Evolutionary conservation across 2,113 vertebrate genomes (phyloP), one percentile per base, ranked within the genome.

Genomic region (Pelvicachromis taeniatus): DNA sequence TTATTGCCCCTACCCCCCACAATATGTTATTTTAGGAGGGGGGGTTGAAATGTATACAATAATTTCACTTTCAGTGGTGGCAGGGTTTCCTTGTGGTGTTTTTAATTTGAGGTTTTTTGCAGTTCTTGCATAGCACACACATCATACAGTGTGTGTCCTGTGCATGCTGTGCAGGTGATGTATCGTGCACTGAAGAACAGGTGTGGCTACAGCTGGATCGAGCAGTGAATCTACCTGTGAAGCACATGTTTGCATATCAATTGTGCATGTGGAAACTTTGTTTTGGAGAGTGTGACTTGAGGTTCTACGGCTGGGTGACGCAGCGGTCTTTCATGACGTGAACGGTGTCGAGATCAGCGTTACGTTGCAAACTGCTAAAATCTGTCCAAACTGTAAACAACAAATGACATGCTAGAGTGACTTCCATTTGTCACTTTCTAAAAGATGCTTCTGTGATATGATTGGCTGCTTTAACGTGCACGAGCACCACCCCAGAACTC

Each of bases 1-100:
- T 35, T 10, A 19, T 61, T 61, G 33, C 17, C 21, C 2, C 0
- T n/a, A n/a, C 31, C 31, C 17, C 16, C 17, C 59, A 70, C 2
- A 3, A 2, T 9, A 48, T 70, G 14, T 9, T 0, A 2, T 3
- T 26, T 26, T 26, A 3, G 26, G 26, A 3, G 3, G 26, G 26
- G 26, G 6, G 33, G 3, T 7, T 31, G 29, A 31, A 1, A 63
- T 73, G 4, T 45, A 48, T 17, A 45, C 9, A 7, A 17, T 70
- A 45, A 73, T 26, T 48, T 29, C 42, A 73, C 23, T 48, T 26
- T 16, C 13, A 68, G 0, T 26, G 38, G 63, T 70, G 63, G 42
- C 23, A 29, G 42, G 68, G 68, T 12, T 48, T 73, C 42, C 42
- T 73, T 48, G 65, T 11, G 40, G 40, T 48, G 68, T 17, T 42